Conservation (phyloP, 2,113 vertebrate genomes). For the Microcebus jonahi region DNA sequence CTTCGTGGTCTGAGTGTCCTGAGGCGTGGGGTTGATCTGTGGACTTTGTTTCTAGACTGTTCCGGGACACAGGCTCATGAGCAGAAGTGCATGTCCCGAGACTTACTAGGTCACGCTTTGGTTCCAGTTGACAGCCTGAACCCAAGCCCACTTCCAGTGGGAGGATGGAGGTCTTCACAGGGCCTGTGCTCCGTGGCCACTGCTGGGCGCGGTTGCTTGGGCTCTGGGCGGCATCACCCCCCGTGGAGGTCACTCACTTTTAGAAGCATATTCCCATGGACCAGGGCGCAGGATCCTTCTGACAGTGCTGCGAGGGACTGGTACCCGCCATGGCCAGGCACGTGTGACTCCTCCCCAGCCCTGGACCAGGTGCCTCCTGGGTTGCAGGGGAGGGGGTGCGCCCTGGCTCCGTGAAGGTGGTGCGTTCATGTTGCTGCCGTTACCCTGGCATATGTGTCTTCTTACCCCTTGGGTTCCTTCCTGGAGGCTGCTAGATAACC, state of each 20-base stretch:
- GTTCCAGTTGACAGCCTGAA: too few relatives aligned
- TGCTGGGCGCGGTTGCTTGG: neutral
- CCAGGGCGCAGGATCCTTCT: neutral
- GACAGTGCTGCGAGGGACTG: neutral
- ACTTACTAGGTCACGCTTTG: accelerated
- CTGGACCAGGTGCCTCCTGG: neutral
- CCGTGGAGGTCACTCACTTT: neutral
- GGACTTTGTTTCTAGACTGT: neutral
- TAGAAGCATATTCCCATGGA: neutral
- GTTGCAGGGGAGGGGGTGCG: neutral
- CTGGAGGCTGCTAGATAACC: neutral
- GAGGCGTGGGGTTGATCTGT: neutral
- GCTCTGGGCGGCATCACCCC: too few relatives aligned
- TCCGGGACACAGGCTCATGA: accelerated
- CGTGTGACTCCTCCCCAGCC: too few relatives aligned
- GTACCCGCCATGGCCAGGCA: neutral
- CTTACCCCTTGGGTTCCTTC: neutral
- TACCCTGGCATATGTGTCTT: too few relatives aligned
- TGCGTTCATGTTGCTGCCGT: neutral
- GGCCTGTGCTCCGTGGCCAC: neutral
- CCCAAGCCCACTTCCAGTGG: neutral
- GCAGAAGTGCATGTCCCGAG: accelerated
- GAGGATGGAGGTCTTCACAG: neutral
- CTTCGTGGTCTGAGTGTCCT: neutral
- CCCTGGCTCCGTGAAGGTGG: too few relatives aligned